phyloP scores from a whole-genome alignment of 1,140 invertebrate species.

The Tribolium castaneum region DNA sequence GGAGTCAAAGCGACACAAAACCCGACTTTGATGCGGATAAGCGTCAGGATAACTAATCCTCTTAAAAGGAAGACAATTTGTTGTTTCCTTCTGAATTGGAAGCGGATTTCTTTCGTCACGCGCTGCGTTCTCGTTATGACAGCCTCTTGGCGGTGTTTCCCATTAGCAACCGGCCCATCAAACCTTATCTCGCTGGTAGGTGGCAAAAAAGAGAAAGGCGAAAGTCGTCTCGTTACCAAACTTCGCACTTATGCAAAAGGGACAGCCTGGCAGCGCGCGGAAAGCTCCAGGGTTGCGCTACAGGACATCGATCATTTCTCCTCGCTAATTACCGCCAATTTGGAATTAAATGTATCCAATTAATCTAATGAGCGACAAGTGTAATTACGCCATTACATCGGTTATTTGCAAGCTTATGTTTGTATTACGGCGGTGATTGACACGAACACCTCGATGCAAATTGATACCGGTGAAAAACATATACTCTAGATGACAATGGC shows the following conservation, averaged over 20 bases:
- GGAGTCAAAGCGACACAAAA: not conserved
- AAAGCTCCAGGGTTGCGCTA: not conserved
- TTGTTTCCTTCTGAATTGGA: not conserved
- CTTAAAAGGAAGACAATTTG: too few species aligned
- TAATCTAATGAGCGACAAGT: not conserved
- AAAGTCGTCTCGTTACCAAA: not conserved
- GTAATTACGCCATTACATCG: not conserved
- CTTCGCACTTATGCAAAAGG: not conserved
- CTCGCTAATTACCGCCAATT: not conserved
- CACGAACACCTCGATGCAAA: not conserved
- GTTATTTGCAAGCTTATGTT: not conserved
- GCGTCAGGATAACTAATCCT: not conserved
- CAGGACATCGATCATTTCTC: not conserved
- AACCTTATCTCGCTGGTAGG: constrained; percentile 1
- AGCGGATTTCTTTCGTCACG: not conserved
- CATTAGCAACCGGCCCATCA: not conserved
- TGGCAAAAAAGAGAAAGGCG: constrained; percentile 2
- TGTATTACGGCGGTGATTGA: not conserved
- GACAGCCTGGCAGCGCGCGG: not conserved
- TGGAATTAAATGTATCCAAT: not conserved
- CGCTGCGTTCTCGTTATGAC: not conserved
- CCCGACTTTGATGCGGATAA: not conserved
- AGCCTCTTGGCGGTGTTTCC: not conserved
- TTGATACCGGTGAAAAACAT: not conserved
- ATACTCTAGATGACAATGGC: not conserved